Evolutionary conservation across 1,140 invertebrate genomes (phyloP).

Genomic region (Neuroterus valhalla): DNA sequence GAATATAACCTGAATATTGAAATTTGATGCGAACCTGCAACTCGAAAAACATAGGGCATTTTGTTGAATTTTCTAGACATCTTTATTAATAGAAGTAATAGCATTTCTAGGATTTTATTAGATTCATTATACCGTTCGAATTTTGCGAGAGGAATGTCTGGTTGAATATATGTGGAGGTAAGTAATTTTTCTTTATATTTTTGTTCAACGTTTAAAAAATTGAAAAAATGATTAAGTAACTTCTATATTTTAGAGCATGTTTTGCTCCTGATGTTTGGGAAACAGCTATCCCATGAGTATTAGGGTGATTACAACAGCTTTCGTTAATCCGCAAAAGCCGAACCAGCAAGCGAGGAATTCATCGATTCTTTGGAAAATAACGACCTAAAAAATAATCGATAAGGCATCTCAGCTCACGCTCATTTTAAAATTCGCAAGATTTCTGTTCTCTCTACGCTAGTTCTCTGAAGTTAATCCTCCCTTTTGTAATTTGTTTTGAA

Average conservation of each 20-base stretch:
- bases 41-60: too few relatives aligned
- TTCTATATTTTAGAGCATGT: not conserved
- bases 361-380: conserved; percentile 18
- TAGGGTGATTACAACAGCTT: conserved; percentile 13
- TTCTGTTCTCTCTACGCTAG: too few relatives aligned
- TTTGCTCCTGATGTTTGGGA: conserved; percentile 8
- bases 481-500: too few relatives aligned
- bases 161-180: not conserved
- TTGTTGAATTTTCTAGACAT: too few relatives aligned
- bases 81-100: too few relatives aligned
- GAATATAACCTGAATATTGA: too few relatives aligned
- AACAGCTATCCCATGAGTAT: conserved; percentile 10
- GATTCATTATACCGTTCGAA: too few relatives aligned
- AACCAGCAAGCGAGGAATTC: not conserved
- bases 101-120: too few relatives aligned
- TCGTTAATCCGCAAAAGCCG: conserved; percentile 15
- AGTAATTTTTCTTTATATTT: not conserved
- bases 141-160: not conserved
- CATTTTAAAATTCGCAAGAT: too few relatives aligned
- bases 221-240: not conserved
- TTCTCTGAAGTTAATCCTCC: too few relatives aligned
- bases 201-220: not conserved
- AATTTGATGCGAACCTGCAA: too few relatives aligned
- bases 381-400: not conserved
- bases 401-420: too few relatives aligned